Percentiles rank a stretch among this genome's conserved stretches.
Conservation (phyloP, 2,113 vertebrate genomes). For the Apaloderma vittatum region DNA sequence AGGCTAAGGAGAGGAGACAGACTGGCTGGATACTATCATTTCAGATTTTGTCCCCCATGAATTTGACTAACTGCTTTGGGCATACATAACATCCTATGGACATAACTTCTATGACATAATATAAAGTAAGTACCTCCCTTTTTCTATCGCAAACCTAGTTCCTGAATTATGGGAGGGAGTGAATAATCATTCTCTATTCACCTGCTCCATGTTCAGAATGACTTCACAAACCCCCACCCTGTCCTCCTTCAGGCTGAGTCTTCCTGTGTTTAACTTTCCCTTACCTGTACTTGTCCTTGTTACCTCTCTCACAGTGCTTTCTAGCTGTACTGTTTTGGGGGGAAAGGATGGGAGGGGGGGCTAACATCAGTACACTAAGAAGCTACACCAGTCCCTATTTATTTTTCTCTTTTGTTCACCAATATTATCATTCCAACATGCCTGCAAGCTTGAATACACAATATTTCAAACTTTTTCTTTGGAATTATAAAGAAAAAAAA, state of each 20-base stretch:
- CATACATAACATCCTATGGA: background rate
- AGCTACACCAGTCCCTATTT: background rate
- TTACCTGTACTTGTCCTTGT: background rate
- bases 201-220: background rate
- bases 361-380: background rate
- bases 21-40: background rate
- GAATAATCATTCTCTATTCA: background rate
- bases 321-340: background rate
- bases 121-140: background rate
- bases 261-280: background rate
- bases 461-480: background rate
- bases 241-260: background rate
- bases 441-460: background rate
- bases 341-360: background rate
- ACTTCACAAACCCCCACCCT: background rate
- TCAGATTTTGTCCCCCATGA: background rate
- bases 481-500: background rate
- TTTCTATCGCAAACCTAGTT: background rate
- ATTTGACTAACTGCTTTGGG: background rate
- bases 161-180: background rate
- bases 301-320: background rate
- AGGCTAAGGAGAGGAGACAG: background rate
- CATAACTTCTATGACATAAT: background rate
- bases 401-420: background rate
- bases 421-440: background rate